Evolutionary conservation across 23 tunicate genomes (phyloP), one percentile per base, ranked within the genome.

Genomic region (Ciona savignyi): DNA sequence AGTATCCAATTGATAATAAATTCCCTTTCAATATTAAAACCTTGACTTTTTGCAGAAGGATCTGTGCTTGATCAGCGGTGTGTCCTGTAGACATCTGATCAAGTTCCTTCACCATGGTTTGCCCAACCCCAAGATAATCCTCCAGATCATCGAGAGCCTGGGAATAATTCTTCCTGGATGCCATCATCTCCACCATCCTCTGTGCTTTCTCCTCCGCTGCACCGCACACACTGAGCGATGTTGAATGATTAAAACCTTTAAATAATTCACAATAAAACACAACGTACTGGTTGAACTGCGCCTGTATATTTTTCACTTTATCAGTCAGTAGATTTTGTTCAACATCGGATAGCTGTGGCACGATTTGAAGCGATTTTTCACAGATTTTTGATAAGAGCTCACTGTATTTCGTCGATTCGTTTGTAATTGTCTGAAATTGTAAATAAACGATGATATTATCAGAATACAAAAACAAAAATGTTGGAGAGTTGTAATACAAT

Each of bases 81-180:
- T 95, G 83, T 48, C 99, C 96, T 26, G 98, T 86, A 1, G 81
- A 51, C 75, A 81, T 73, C 19, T 68, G 78, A 74, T 93, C 94
- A 0, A 86, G 67, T 80, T 93, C 98, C 24, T 66, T 65, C 0
- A 93, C 49, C 75, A 81, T 77, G 33, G 75, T 77, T 70, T 88
- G 90, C 2, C 92, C 96, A 9, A 63, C 81, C 2, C 74, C 80
- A 51, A 95, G 76, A 51, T 89, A 77, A 25, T 85, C 87, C 63
- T 89, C 93, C 56, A 95, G 35, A 31, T 75, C 74, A 56, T 81
- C 79, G 32, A 89, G 62, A 33, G 81, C 83, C 0, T 60, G 71
- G 22, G 78, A 33, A 56, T 95, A 95, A 3, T 78, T 75, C 4
- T 70, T 68, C n/a, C 96, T 74, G 1, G 85, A 75, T 60, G 66